phyloP scores from a whole-genome alignment of 2,888 invertebrate genomes.

The Chydorus sphaericus region DNA sequence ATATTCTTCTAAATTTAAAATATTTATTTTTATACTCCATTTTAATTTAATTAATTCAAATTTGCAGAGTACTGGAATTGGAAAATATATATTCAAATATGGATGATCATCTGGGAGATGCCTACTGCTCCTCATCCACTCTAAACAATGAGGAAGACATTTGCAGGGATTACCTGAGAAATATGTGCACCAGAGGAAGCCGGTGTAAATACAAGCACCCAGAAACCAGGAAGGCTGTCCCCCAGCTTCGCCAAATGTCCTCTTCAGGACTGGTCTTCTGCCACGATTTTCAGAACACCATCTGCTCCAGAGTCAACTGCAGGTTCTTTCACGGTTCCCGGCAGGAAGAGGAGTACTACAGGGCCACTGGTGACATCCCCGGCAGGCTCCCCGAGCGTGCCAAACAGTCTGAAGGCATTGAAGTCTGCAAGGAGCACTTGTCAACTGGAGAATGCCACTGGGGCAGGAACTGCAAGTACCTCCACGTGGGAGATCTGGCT shows the following conservation, averaged over 20 bases:
- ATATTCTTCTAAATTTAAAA: too few relatives aligned
- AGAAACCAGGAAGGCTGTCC: neutral
- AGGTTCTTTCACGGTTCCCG: conserved; percentile 61
- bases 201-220: conserved; percentile 40
- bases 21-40: too few relatives aligned
- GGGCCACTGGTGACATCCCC: conserved; percentile 54
- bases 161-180: conserved; percentile 42
- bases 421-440: conserved; percentile 44
- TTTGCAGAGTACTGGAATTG: too few relatives aligned
- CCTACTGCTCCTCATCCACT: too few relatives aligned
- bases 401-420: conserved; percentile 24
- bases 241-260: conserved; percentile 10
- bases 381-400: conserved; percentile 25
- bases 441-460: conserved; percentile 42
- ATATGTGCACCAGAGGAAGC: conserved; percentile 44
- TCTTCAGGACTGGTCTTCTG: conserved; percentile 29
- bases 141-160: too few relatives aligned
- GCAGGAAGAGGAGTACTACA: conserved; percentile 53
- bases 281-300: conserved; percentile 51
- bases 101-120: too few relatives aligned
- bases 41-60: too few relatives aligned
- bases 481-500: conserved; percentile 26
- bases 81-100: too few relatives aligned
- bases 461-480: conserved; percentile 34
- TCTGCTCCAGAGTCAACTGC: conserved; percentile 55